Evolutionary conservation across 1,140 invertebrate genomes (phyloP).

Genomic region (Venturia canescens): DNA sequence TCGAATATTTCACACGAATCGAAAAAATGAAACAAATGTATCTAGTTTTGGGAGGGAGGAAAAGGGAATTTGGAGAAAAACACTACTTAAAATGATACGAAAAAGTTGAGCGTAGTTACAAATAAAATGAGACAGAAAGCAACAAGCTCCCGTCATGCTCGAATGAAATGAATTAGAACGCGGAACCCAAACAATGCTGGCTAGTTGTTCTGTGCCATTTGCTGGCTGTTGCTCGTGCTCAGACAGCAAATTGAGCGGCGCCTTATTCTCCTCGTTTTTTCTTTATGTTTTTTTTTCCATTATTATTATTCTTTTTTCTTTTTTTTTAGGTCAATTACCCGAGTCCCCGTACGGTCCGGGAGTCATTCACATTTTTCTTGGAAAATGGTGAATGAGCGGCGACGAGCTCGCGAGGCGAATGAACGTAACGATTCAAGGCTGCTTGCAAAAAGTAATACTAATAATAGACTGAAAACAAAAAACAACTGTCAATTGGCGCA

Average conservation of each 20-base stretch:
- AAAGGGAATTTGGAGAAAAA: no score
- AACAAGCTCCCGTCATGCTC: slow-evolving; percentile 18
- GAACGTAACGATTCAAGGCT: slow-evolving; percentile 21
- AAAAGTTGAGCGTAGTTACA: neutral
- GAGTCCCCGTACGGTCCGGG: neutral
- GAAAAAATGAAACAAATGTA: neutral
- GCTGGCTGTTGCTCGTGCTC: slow-evolving; percentile 21
- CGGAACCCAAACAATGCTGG: slow-evolving; percentile 35
- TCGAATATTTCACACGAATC: no score
- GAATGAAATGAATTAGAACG: slow-evolving; percentile 41
- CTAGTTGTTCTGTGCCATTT: slow-evolving; percentile 21
- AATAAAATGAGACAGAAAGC: slow-evolving; percentile 13
- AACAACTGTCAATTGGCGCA: slow-evolving; percentile 25
- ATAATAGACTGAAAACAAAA: neutral
- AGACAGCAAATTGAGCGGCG: slow-evolving; percentile 37
- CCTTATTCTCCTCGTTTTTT: slow-evolving; percentile 13
- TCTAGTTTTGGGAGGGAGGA: no score
- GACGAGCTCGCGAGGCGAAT: slow-evolving; percentile 27
- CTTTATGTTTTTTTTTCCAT: no score
- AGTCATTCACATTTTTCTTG: slow-evolving; percentile 35
- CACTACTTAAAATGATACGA: neutral
- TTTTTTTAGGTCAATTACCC: slow-evolving; percentile 37
- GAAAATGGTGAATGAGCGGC: slow-evolving; percentile 29
- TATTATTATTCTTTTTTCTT: neutral
- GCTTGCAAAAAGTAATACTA: neutral